Conservation (phyloP, 2,888 invertebrate species). For the Polymixis lichenea region DNA sequence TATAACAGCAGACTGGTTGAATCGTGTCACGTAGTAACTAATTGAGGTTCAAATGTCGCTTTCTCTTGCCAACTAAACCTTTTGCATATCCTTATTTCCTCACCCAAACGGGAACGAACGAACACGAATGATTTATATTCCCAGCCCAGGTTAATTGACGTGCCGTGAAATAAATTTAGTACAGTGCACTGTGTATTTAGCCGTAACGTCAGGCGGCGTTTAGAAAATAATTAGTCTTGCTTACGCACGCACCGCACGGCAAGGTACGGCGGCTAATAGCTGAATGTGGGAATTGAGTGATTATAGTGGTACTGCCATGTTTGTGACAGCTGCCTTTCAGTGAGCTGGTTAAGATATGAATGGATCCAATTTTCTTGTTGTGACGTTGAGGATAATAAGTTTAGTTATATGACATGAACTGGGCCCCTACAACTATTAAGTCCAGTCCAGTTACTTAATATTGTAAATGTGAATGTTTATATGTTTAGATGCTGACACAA, state of each 20-base stretch:
- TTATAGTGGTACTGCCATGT: slow-evolving; percentile 1
- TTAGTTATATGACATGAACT: background rate
- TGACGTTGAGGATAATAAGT: slow-evolving; percentile 6
- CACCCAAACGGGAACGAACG: slow-evolving; percentile 43
- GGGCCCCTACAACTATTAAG: background rate
- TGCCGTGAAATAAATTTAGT: slow-evolving; percentile 77
- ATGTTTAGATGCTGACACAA: no score
- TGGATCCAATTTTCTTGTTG: slow-evolving; percentile 20
- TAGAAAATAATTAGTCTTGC: slow-evolving; percentile 75
- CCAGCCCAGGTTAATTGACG: slow-evolving; percentile 79
- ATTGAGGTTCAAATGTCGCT: background rate
- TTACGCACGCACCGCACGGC: slow-evolving; percentile 23
- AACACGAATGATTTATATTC: slow-evolving; percentile 74
- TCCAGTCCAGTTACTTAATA: no score
- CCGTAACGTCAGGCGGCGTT: slow-evolving; percentile 70
- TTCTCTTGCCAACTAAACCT: slow-evolving; percentile 10
- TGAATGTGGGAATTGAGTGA: slow-evolving; percentile 55
- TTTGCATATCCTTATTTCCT: slow-evolving; percentile 30
- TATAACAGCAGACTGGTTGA: background rate
- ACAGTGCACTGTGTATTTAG: slow-evolving; percentile 72
- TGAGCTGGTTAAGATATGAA: slow-evolving; percentile 12
- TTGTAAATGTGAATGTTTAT: no score
- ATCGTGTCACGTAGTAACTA: background rate
- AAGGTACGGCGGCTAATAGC: slow-evolving; percentile 50
- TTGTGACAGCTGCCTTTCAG: slow-evolving; percentile 53